phyloP scores from a whole-genome alignment of 2,888 invertebrate species.

The Euspilapteryx auroguttella region DNA sequence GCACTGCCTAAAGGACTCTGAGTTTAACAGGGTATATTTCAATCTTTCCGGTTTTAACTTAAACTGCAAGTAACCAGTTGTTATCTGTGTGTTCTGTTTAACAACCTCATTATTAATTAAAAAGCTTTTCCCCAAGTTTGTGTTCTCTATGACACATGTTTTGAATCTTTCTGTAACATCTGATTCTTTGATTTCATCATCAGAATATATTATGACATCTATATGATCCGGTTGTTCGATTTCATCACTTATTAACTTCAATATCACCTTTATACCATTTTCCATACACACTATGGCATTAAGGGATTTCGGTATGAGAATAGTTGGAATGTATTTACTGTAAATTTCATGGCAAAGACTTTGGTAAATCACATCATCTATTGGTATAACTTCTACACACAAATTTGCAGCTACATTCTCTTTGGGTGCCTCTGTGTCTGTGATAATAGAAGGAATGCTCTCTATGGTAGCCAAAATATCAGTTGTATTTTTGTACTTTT shows the following conservation, averaged over 20 bases:
- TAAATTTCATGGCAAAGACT: constrained; percentile 41
- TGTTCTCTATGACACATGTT: constrained; percentile 45
- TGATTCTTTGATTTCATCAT: constrained; percentile 22
- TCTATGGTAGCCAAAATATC: constrained; percentile 37
- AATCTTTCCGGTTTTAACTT: constrained; percentile 42
- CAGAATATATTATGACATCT: constrained; percentile 49
- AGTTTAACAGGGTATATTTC: constrained; percentile 49
- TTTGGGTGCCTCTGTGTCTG: constrained; percentile 19
- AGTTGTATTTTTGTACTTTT: constrained; percentile 23
- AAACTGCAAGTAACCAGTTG: constrained; percentile 32
- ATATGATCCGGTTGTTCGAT: constrained; percentile 40
- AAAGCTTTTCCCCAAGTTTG: constrained; percentile 45
- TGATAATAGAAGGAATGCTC: constrained; percentile 26
- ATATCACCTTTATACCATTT: constrained; percentile 56
- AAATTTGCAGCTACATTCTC: constrained; percentile 20
- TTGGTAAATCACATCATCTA: constrained; percentile 37
- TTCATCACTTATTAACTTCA: constrained; percentile 38
- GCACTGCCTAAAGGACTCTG: constrained; percentile 52
- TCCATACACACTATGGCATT: constrained; percentile 55
- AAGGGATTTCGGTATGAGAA: constrained; percentile 57
- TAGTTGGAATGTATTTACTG: constrained; percentile 36
- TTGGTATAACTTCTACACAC: constrained; percentile 43
- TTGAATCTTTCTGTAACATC: constrained; percentile 50
- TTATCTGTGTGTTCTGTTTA: constrained; percentile 39
- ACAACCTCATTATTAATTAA: constrained; percentile 57